Base-by-base conservation (phyloP, 1,140 invertebrate genomes). In the Daktulosphaira vitifoliae region DNA sequence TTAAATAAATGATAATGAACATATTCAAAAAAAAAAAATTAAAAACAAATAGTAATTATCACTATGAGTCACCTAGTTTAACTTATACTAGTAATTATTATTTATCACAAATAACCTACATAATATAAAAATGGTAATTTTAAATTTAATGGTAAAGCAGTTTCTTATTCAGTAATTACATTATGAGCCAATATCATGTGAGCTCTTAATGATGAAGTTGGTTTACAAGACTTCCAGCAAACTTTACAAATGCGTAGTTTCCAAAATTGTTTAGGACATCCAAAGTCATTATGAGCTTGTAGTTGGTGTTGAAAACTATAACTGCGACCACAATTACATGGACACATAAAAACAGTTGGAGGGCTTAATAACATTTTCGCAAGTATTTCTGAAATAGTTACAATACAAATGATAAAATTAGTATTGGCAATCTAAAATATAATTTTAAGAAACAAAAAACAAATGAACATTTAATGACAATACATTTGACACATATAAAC, bases 231-330 rank as follows among this genome's bases (percentile, higher is more conserved):
- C 7, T 59, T 59, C 54, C 54, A 59, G 18, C 54, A 59, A 29
- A 59, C 26, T 29, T 13, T 29, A 26, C 54, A 59, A 26, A 59
- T 20, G 22, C 54, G 39, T 16, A 59, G 20, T 26, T 59, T 59
- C 42, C 23, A 59, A 29, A 44, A 59, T 5, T 59, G 54, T 20
- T 59, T 59, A 5, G 54, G 54, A 7, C 54, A 59, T 44, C 54
- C 54, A 18, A 59, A 59, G 26, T 26, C n/a, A 2, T 59, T 59
- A 8, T 59, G 54, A 26, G 54, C 38, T 5, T 44, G 23, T 5
- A 59, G 42, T 3, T 59, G 54, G 11, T 59, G 54, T 59, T 46
- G 54, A 59, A 46, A 46, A 46, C 26, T 46, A 23, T 59, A 59
- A 8, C 39, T 29, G 7, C 42, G 39, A n/a, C 54, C 54, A 26